These are phyloP conservation scores for Platyura marginata DNA, from an alignment of 1,140 invertebrate genomes.

Conservation along the genomic window DNA sequence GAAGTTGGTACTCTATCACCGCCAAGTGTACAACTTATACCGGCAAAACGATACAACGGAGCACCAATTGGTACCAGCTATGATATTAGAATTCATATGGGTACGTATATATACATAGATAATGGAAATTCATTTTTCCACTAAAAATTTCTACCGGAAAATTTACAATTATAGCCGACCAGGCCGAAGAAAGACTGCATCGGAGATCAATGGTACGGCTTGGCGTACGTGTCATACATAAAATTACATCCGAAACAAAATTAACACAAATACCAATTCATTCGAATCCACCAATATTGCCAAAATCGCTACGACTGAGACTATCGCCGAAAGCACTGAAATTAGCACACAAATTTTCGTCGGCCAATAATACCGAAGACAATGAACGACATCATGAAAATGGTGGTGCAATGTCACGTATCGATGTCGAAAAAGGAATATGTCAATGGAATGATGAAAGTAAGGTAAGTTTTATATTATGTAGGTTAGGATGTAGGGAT, in stretches of 20 bases:
- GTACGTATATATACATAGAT: too few relatives aligned
- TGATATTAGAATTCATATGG: conserved; percentile 54
- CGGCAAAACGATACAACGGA: conserved; percentile 69
- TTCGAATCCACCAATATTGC: neutral
- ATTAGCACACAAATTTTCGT: neutral
- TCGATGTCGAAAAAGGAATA: neutral
- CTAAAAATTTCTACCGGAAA: neutral
- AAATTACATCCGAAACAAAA: conserved; percentile 6
- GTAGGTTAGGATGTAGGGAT: too few relatives aligned
- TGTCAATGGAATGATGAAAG: neutral
- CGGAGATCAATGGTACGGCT: conserved; percentile 60
- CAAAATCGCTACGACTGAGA: conserved; percentile 1
- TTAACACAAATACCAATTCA: neutral
- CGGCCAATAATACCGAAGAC: neutral
- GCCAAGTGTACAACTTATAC: conserved; percentile 67
- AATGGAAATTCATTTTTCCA: neutral
- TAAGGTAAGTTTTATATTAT: neutral
- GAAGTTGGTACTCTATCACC: conserved; percentile 56
- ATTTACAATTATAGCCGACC: conserved; percentile 42
- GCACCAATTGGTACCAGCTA: conserved; percentile 73
- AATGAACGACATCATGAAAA: neutral
- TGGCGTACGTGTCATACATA: conserved; percentile 57
- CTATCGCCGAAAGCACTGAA: conserved; percentile 4
- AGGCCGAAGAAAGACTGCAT: conserved; percentile 54
- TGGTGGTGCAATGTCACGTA: conserved; percentile 1